Percentiles rank a stretch among this genome's conserved stretches.
Conservation (phyloP, 2,888 invertebrate species). For the Coelopa pilipes region DNA sequence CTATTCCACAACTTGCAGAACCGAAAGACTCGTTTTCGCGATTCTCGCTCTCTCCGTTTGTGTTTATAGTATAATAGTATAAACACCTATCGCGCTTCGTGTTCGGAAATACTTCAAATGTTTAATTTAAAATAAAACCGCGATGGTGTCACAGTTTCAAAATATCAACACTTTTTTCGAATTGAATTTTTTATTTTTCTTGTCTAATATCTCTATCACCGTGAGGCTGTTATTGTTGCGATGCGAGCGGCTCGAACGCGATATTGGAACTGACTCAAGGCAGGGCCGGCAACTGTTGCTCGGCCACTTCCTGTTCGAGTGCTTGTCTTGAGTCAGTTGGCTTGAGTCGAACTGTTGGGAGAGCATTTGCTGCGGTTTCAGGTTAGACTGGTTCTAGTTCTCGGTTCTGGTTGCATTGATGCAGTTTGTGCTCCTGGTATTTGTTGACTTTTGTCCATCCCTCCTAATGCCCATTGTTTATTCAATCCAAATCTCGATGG, state of each 20-base stretch:
- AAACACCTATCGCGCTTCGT: not conserved
- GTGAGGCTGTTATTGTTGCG: slow-evolving; percentile 10
- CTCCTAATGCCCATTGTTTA: not conserved
- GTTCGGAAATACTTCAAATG: no score
- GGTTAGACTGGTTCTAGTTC: slow-evolving; percentile 32
- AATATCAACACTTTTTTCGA: not conserved
- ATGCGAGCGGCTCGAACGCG: slow-evolving; percentile 39
- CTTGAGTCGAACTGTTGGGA: slow-evolving; percentile 14
- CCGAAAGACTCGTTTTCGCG: not conserved
- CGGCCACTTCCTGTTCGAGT: slow-evolving; percentile 19
- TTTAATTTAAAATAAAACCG: not conserved
- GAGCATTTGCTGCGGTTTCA: slow-evolving; percentile 29
- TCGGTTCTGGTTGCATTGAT: not conserved
- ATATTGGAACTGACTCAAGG: slow-evolving; percentile 37
- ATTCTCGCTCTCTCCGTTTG: not conserved
- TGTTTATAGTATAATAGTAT: not conserved
- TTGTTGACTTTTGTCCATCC: not conserved
- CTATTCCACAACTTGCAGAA: not conserved
- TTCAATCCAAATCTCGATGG: not conserved
- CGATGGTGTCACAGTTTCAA: not conserved
- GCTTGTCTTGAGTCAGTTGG: slow-evolving; percentile 15
- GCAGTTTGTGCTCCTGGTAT: not conserved
- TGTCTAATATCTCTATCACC: not conserved
- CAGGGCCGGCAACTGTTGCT: not conserved
- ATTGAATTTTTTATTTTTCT: not conserved